These are phyloP conservation scores for Onychomys arenicola DNA, from an alignment of 2,797 vertebrate genomes.

Conservation along the genomic window DNA sequence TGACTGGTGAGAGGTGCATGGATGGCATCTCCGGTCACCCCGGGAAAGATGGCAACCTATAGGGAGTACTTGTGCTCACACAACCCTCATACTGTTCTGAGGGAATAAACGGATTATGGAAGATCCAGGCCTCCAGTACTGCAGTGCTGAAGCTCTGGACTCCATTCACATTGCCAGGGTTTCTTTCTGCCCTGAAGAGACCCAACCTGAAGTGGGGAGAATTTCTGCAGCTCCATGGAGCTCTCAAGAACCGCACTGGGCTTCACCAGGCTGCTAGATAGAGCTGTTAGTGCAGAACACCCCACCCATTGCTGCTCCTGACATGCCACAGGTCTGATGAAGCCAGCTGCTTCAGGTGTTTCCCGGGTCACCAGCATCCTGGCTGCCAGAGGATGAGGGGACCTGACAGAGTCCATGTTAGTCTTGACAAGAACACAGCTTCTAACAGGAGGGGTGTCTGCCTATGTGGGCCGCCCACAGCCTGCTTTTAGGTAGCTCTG, in stretches of 20 bases:
- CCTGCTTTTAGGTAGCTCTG: not conserved
- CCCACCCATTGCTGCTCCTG: not conserved
- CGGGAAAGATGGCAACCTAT: not conserved
- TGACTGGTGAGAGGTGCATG: rapidly evolving
- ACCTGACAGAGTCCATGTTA: rapidly evolving
- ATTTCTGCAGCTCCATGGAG: not conserved
- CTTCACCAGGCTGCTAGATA: not conserved
- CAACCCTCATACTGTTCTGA: not conserved
- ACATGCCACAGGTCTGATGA: not conserved
- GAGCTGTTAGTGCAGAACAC: rapidly evolving
- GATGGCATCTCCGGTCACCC: not conserved
- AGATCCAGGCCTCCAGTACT: no score
- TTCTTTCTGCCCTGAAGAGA: not conserved
- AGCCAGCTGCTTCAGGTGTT: not conserved
- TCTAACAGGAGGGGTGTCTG: not conserved
- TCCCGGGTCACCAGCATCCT: not conserved
- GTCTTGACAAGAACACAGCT: not conserved
- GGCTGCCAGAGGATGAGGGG: not conserved
- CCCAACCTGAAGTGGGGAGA: not conserved
- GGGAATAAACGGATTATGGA: not conserved
- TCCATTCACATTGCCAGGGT: not conserved
- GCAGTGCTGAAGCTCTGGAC: not conserved
- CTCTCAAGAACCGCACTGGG: not conserved
- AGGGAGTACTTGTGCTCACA: rapidly evolving
- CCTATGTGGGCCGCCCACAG: not conserved